Base-by-base conservation (phyloP, 2,888 invertebrate species). In the Epistrophe grossulariae region DNA sequence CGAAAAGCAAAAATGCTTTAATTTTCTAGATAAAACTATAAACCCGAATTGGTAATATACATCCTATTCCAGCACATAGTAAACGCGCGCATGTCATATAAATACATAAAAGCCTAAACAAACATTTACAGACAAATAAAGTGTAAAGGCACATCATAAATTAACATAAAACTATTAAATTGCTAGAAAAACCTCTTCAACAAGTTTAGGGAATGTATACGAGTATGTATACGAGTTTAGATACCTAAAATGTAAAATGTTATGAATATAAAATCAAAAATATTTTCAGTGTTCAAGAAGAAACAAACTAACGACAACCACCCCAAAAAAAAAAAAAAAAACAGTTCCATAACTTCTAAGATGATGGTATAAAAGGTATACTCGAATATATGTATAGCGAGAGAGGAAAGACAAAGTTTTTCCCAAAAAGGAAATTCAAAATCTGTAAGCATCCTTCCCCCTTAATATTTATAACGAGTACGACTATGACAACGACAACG, bases 91-190 rank as follows among this genome's bases (percentile, higher is more conserved):
- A 62, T 62, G 62, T 43, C 24, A 0, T 66, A 7, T 31, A 64
- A 10, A 10, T 13, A 50, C 28, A n/a, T 17, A 43, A 55, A 55
- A 55, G n/a, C 55, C 70, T 70, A 55, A 70, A 70, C 28, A 70
- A 70, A 70, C 70, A 70, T 70, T 55, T 55, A 11, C n/a, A 40
- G 10, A 10, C 35, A 55, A 70, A 70, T 40, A 55, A 52, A 55
- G 40, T 40, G 52, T 70, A 55, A 43, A 70, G 40, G 70, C 55
- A 52, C 70, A 55, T 70, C 55, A 55, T 70, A 70, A 70, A 70
- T 70, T 70, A 70, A 70, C 70, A 70, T 70, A 70, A 70, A 70
- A 70, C 55, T 70, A 55, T 70, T 70, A 70, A 70, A 70, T 43
- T 70, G 15, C 35, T 19, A 50, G 28, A 31, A 50, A 52, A 52